Percentiles rank a stretch among this genome's conserved stretches.
Conservation (phyloP, 2,113 vertebrate species). For the Talpa occidentalis region DNA sequence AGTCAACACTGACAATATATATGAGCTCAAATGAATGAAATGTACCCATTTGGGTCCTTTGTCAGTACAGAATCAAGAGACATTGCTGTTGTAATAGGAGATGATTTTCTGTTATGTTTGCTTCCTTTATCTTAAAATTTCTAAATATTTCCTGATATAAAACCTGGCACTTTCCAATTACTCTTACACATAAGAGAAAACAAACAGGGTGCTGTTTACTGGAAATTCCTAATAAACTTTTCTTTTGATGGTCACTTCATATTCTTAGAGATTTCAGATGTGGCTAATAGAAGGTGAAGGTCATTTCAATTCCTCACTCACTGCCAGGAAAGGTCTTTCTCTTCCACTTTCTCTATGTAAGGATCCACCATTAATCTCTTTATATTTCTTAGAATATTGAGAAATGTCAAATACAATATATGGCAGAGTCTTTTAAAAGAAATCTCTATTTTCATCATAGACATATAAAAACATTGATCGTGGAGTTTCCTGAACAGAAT, state of each 20-base stretch:
- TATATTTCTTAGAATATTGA: neutral
- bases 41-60: conserved; percentile 48
- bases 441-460: neutral
- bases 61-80: conserved; percentile 68
- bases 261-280: neutral
- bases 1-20: neutral
- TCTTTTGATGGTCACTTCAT: conserved; percentile 18
- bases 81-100: conserved; percentile 65
- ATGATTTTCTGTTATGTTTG: conserved; percentile 52
- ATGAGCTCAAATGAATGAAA: conserved; percentile 74
- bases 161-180: conserved; percentile 64
- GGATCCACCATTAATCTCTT: neutral
- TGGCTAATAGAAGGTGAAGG: conserved; percentile 8
- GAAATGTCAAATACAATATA: neutral
- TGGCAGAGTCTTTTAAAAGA: neutral
- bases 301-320: neutral
- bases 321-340: neutral
- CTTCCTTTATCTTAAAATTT: conserved; percentile 71
- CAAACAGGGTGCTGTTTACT: conserved; percentile 24
- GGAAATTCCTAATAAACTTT: conserved; percentile 60
- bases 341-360: neutral
- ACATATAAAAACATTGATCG: neutral
- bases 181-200: conserved; percentile 56
- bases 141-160: conserved; percentile 67
- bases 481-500: neutral